Evolutionary conservation across 2,888 invertebrate genomes (phyloP).

Genomic region (Tolmerus cingulatus): DNA sequence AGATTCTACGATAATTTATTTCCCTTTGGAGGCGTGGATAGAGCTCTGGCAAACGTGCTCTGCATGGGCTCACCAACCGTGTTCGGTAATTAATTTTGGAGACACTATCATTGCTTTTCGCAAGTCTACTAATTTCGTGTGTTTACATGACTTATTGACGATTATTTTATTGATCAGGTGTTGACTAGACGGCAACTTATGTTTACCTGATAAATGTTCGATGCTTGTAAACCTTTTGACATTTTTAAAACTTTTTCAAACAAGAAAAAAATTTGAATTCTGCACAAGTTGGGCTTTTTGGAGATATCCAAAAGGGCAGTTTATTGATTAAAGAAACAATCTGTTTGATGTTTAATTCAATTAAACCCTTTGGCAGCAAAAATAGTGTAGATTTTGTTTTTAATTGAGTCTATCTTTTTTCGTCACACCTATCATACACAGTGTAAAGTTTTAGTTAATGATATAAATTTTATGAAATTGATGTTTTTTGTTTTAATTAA

Average conservation of each 20-base stretch:
- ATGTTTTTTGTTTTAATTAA: too few relatives aligned
- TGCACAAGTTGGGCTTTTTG: too few relatives aligned
- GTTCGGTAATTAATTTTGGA: conserved; percentile 41
- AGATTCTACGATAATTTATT: conserved; percentile 48
- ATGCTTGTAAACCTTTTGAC: background rate
- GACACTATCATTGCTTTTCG: conserved; percentile 40
- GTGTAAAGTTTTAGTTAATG: too few relatives aligned
- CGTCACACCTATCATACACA: too few relatives aligned
- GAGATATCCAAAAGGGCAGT: background rate
- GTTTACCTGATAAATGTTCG: background rate
- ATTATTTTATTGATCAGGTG: conserved; percentile 38
- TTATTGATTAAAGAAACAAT: too few relatives aligned
- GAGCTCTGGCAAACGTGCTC: conserved; percentile 31
- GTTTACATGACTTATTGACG: conserved; percentile 42
- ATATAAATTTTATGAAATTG: too few relatives aligned
- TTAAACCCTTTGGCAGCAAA: too few relatives aligned
- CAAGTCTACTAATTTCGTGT: conserved; percentile 36
- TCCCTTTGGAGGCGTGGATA: conserved; percentile 42
- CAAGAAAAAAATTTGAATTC: background rate
- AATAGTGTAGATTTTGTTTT: too few relatives aligned
- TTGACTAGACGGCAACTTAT: conserved; percentile 25
- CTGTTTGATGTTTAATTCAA: too few relatives aligned
- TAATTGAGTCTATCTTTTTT: too few relatives aligned
- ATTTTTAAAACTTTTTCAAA: background rate
- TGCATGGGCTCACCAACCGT: conserved; percentile 24